These are phyloP conservation scores for Neoarius graeffei DNA, from an alignment of 2,113 vertebrate genomes.

Conservation along the genomic window DNA sequence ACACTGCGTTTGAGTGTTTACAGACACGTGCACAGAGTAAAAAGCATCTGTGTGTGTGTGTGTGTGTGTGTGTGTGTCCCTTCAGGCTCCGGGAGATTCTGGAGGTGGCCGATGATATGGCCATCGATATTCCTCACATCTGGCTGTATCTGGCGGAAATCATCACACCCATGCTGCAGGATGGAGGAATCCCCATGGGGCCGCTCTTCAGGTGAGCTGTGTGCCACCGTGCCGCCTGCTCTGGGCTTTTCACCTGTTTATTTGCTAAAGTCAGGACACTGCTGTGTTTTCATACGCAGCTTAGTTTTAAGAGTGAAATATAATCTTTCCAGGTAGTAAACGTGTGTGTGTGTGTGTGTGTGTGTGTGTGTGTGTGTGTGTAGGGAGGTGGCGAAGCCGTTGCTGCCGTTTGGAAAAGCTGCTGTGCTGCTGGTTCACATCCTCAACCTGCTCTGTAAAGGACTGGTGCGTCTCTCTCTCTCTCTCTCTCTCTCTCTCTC, in stretches of 20 bases:
- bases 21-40: no score
- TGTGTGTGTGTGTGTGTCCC: neutral
- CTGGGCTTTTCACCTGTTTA: no score
- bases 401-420: constrained; percentile 86
- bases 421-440: constrained; percentile 84
- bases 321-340: no score
- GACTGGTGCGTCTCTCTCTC: constrained; percentile 73
- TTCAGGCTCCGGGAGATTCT: constrained; percentile 87
- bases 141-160: constrained; percentile 95
- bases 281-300: no score
- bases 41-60: neutral
- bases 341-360: no score
- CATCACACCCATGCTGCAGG: constrained; percentile 86
- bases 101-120: constrained; percentile 90
- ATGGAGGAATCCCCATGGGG: constrained; percentile 89
- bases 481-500: neutral
- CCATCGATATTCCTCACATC: constrained; percentile 96
- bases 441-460: constrained; percentile 88
- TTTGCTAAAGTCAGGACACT: no score
- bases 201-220: constrained; percentile 84
- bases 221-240: neutral
- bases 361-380: constrained; percentile 23
- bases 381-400: constrained; percentile 90
- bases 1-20: neutral
- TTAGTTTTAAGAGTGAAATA: no score